Conservation (phyloP, 2,888 invertebrate genomes). For the Teleogryllus oceanicus region DNA sequence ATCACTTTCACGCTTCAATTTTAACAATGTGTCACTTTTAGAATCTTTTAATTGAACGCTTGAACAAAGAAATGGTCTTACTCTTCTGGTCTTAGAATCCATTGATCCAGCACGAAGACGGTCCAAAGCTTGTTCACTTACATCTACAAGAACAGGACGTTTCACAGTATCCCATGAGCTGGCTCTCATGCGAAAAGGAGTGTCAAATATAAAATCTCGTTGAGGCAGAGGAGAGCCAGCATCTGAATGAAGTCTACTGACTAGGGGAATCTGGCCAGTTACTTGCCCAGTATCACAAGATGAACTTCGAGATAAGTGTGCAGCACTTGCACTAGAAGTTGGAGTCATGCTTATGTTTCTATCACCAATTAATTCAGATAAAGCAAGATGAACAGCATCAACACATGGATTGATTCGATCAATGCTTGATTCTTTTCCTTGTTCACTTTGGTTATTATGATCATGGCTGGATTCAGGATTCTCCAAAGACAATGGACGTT, state of each 20-base stretch:
- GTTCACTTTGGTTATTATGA: no score
- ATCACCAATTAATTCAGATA: conserved; percentile 10
- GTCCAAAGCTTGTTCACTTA: conserved; percentile 35
- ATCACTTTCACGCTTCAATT: background rate
- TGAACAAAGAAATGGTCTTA: background rate
- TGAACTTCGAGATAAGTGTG: conserved; percentile 31
- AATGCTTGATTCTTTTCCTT: background rate
- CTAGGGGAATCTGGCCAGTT: conserved; percentile 24
- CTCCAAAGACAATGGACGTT: background rate
- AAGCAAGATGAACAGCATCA: background rate
- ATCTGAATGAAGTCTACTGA: conserved; percentile 28
- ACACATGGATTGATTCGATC: background rate
- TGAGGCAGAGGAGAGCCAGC: conserved; percentile 30
- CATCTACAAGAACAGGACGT: conserved; percentile 34
- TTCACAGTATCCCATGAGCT: conserved; percentile 42
- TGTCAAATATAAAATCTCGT: conserved; percentile 29
- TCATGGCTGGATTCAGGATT: background rate
- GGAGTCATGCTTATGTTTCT: background rate
- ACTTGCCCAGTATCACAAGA: conserved; percentile 31
- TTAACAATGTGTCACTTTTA: background rate
- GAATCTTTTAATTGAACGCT: background rate
- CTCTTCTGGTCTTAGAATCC: conserved; percentile 38
- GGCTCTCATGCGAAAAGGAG: conserved; percentile 41
- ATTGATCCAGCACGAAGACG: conserved; percentile 41
- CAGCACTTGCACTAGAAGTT: background rate